Base-by-base conservation (phyloP, 2,797 vertebrate species). In the Danio kyathit region DNA sequence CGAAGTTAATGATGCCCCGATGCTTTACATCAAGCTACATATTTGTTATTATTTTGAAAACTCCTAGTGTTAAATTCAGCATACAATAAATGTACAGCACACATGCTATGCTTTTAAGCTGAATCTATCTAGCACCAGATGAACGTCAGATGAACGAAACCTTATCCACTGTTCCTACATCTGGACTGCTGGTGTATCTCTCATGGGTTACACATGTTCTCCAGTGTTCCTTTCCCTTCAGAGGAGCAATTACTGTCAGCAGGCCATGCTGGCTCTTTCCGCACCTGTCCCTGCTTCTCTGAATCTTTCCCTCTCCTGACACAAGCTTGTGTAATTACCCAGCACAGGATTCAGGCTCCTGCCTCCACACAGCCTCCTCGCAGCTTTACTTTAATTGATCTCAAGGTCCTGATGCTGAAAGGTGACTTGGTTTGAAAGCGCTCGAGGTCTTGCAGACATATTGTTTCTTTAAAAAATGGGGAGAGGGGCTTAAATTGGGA, bases 351-450 rank as follows among this genome's bases (percentile, higher is more conserved):
- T 77, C 21, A 2, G 52, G 46, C n/a, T 64, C 8, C 41, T 57
- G 51, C 41, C 56, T 51, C 60, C 51, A 66, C 60, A 49, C 51
- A 60, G 56, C 78, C 66, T 59, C 6, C 57, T 49, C 12, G 19
- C 43, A 21, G 69, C 82, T 63, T 75, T 66, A 72, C 44, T 74
- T 85, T 87, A 90, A 89, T 89, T 88, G 80, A 80, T 88, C 82
- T 87, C 77, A 83, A 81, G 66, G 66, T 86, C 78, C 52, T 86
- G 77, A 86, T 87, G 77, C 88, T 88, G 82, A 86, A 81, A 76
- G 76, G 70, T 61, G 73, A 87, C 84, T 86, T 76, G 79, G 78
- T 82, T 70, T 76, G 66, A 66, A 79, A 81, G 60, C 13, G 38
- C 56, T 56, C 4, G 57, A 60, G 57, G 71, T 59, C 56, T 16